These are phyloP conservation scores for Brachionus asplanchnoidis DNA, from an alignment of 1,140 invertebrate genomes.

Conservation along the genomic window DNA sequence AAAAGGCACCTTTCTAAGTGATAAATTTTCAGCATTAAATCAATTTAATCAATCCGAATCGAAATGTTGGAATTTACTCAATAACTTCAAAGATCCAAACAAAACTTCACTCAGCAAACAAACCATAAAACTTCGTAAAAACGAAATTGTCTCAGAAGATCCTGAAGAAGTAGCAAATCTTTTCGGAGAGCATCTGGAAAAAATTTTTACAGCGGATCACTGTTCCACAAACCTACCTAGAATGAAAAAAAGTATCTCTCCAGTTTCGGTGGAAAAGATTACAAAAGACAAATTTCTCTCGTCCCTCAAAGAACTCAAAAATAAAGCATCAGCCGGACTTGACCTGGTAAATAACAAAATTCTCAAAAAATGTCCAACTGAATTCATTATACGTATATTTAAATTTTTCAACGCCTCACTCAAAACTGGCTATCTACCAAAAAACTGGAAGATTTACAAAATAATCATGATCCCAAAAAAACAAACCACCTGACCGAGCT, in stretches of 20 bases:
- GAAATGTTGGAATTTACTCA: not conserved
- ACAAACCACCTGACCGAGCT: slow-evolving; percentile 28
- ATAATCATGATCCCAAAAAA: slow-evolving; percentile 42
- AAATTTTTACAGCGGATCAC: not conserved
- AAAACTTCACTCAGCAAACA: not conserved
- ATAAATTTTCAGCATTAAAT: not conserved
- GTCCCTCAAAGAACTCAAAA: not conserved
- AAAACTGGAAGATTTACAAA: slow-evolving; percentile 35
- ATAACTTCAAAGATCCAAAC: not conserved
- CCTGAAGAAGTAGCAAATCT: not conserved
- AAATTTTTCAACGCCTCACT: not conserved
- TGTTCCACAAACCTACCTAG: not conserved
- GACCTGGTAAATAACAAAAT: not conserved
- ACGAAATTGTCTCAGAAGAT: not conserved
- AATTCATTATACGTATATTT: not conserved
- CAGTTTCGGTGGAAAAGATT: too few relatives aligned
- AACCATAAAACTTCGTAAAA: not conserved
- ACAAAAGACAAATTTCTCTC: not conserved
- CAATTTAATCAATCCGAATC: not conserved
- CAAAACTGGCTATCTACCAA: not conserved
- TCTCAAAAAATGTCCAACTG: not conserved
- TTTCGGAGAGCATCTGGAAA: not conserved
- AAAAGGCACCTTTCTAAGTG: not conserved
- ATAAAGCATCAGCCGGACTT: not conserved
- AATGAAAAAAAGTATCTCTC: not conserved